Percentiles rank a stretch among this genome's conserved stretches.
These are phyloP conservation scores for Aphodius sticticus DNA, from an alignment of 2,888 invertebrate species.

Conservation along the genomic window DNA sequence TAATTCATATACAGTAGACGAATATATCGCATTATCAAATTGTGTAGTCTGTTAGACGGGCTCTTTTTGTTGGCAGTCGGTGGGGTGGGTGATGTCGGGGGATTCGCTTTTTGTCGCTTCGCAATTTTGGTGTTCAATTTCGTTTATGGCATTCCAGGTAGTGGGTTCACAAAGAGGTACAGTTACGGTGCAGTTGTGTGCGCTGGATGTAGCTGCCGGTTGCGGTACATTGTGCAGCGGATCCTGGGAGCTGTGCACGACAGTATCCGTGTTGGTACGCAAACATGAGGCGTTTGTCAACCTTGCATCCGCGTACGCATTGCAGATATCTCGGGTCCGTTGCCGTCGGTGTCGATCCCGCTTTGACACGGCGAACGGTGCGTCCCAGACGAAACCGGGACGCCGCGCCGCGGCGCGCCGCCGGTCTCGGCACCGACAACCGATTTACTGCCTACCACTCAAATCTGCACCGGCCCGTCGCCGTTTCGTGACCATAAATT, in stretches of 20 bases:
- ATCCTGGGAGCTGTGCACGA: neutral
- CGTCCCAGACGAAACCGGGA: slow-evolving; percentile 16
- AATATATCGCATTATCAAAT: neutral
- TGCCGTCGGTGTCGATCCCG: slow-evolving; percentile 13
- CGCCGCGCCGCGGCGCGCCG: slow-evolving; percentile 18
- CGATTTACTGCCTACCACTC: slow-evolving; percentile 49
- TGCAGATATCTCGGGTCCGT: slow-evolving; percentile 46
- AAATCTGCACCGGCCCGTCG: slow-evolving; percentile 47
- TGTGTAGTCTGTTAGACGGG: neutral
- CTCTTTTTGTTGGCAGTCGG: neutral
- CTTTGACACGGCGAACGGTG: slow-evolving; percentile 37
- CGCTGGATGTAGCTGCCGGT: slow-evolving; percentile 6
- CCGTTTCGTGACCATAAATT: slow-evolving; percentile 52
- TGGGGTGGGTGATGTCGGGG: neutral
- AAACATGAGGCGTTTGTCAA: slow-evolving; percentile 27
- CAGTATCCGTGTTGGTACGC: slow-evolving; percentile 23
- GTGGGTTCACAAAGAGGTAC: slow-evolving; percentile 11
- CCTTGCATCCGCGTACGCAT: slow-evolving; percentile 45
- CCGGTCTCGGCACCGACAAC: slow-evolving; percentile 43
- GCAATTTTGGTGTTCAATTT: slow-evolving; percentile 4
- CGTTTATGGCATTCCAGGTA: slow-evolving; percentile 1
- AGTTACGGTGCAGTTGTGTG: slow-evolving; percentile 11
- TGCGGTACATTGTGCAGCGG: slow-evolving; percentile 19
- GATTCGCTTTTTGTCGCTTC: neutral
- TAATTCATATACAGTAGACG: neutral